Percentiles rank a stretch among this genome's conserved stretches.
Conservation (phyloP, 1,140 invertebrate species). For the Brachionus rubens region DNA sequence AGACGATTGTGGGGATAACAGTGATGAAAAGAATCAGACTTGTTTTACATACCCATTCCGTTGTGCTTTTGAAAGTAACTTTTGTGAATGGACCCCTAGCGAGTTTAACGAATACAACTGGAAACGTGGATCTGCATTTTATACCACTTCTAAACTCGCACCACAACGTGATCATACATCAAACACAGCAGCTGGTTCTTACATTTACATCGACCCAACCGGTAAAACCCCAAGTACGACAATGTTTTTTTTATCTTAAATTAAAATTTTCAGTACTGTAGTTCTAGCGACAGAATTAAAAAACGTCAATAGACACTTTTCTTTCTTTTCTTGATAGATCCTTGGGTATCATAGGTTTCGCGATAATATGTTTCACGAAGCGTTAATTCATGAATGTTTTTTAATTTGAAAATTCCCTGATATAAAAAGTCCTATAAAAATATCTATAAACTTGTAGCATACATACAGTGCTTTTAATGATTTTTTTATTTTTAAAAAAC, state of each 20-base stretch:
- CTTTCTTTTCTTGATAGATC: no score
- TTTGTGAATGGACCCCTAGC: slow-evolving; percentile 51
- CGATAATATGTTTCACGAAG: no score
- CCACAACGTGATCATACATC: slow-evolving; percentile 43
- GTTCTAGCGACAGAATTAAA: slow-evolving; percentile 50
- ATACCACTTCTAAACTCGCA: neutral
- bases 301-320: no score
- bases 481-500: no score
- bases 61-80: slow-evolving; percentile 54
- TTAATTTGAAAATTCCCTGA: no score
- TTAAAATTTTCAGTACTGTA: slow-evolving; percentile 48
- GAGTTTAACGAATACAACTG: slow-evolving; percentile 1
- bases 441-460: no score
- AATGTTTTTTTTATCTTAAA: neutral
- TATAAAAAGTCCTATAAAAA: no score
- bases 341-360: no score
- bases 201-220: slow-evolving; percentile 50
- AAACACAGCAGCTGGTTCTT: slow-evolving; percentile 31
- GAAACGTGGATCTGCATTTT: neutral
- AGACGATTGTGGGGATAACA: slow-evolving; percentile 58
- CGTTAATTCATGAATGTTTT: no score
- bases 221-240: neutral
- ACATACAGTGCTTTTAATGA: no score
- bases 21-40: slow-evolving; percentile 53
- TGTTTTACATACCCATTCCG: slow-evolving; percentile 20